These are phyloP conservation scores for Diglossa brunneiventris DNA, from an alignment of 2,113 vertebrate species.

Conservation along the genomic window DNA sequence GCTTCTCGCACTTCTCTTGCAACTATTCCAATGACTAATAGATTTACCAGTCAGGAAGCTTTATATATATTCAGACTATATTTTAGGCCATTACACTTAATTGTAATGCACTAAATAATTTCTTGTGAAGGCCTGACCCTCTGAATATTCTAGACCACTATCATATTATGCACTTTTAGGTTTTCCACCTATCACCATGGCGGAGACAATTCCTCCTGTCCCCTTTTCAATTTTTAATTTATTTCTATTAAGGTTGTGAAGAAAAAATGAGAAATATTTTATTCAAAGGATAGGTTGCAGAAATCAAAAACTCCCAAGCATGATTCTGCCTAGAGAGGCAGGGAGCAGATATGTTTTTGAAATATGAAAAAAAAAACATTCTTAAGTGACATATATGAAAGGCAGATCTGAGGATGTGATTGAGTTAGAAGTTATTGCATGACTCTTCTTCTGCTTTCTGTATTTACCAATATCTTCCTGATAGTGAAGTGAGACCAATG, in stretches of 20 bases:
- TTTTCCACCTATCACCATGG: not conserved
- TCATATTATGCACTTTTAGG: not conserved
- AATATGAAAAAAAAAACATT: not conserved
- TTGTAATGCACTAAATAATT: constrained; percentile 21
- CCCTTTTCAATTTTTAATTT: constrained; percentile 32
- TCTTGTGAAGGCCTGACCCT: not conserved
- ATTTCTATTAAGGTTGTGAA: not conserved
- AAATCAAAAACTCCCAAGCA: not conserved
- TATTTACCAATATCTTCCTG: not conserved
- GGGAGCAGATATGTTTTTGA: not conserved
- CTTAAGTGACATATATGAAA: not conserved
- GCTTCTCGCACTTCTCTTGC: not conserved
- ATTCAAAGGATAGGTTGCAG: not conserved
- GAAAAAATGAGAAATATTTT: not conserved
- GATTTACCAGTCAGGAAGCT: not conserved
- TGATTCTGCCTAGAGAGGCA: not conserved
- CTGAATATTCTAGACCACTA: not conserved
- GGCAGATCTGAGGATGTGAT: not conserved
- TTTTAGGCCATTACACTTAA: not conserved
- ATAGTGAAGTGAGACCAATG: not conserved
- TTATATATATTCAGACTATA: not conserved
- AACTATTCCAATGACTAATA: not conserved
- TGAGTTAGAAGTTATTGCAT: not conserved
- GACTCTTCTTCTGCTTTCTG: not conserved
- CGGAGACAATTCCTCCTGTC: not conserved